Evolutionary conservation across 2,888 invertebrate species (phyloP), one percentile per base, ranked within the genome.

Genomic region (Cephus runcator): DNA sequence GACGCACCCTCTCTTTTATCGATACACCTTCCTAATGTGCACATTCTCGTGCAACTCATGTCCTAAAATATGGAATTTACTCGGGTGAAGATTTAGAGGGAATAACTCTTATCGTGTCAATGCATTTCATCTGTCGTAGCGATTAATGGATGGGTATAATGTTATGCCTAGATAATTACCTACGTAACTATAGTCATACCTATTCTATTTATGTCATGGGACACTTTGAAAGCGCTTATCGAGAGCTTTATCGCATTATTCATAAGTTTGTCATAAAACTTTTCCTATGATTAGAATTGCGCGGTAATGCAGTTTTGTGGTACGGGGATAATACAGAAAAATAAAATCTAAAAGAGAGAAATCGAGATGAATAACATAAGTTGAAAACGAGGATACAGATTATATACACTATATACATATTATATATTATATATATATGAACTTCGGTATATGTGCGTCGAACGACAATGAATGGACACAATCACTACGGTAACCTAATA

Each of bases 401-500:
- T 77, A 74, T 73, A 75, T 77, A 73, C 12, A 35, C 12, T 40
- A 77, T 75, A 69, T 73, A 56, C 9, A 56, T 56, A 56, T 56
- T 56, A 56, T 56, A 56, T 56, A 56, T 40, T 56, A 56, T 23
- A 56, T 56, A 56, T 56, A 56, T 56, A 56, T 56, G 56, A 56
- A 56, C 56, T 23, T 56, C 56, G 56, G 1, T 34, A 75, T 75
- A 69, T 69, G 75, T 77, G 36, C 34, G 68, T 31, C 69, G 31
- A 35, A 75, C 23, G 69, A 73, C 36, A 69, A 78, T 56, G 73
- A 73, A 76, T 34, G 78, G 75, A 77, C 73, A 77, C 36, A 69
- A 75, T 69, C 69, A 75, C 34, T 71, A 78, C 35, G 75, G 35
- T 75, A 75, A 75, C 75, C 75, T 78, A 68, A 75, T 77, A 77